Base-by-base conservation (phyloP, 2,113 vertebrate species). In the Oxyura jamaicensis region DNA sequence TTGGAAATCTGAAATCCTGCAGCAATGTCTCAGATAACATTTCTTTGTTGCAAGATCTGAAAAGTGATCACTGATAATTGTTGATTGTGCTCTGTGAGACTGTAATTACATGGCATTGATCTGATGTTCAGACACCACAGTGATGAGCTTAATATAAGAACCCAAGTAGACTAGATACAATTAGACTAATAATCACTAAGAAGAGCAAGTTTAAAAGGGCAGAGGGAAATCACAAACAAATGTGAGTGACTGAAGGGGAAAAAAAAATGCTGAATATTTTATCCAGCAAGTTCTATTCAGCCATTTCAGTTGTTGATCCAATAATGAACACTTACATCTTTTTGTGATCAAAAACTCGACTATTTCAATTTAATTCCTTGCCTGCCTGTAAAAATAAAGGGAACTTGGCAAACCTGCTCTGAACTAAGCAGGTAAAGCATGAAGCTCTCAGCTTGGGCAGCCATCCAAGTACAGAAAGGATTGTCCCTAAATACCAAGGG, bases 91-190 rank as follows among this genome's bases (percentile, higher is more conserved):
- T 96, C 95, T 89, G 84, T 97, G 95, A 97, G 96, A 92, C 89
- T 96, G 89, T 98, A 97, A 98, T 98, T 97, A 95, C 85, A 91
- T 80, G 94, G 88, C 91, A 97, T 69, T 97, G 97, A 97, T 97
- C 95, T 96, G 92, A 93, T 94, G 93, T 83, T 96, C 94, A 96
- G 94, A 94, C 88, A 94, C 90, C 91, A 82, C 88, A 71, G 88
- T 88, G 83, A 96, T 88, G 79, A 95, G 89, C 95, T 90, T 91
- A 93, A 85, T 86, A 84, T 53, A 86, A 95, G 85, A 86, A 95
- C 31, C 81, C 92, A 94, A 93, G 95, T 59, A 90, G 83, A 93
- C 79, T 84, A 92, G 93, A 97, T 94, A 94, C 96, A 97, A 98
- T 97, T 97, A 97, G 78, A 91, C 94, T 90, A 95, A 56, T 89